These are phyloP conservation scores for Coenonympha glycerion DNA, from an alignment of 2,888 invertebrate species.

Conservation along the genomic window DNA sequence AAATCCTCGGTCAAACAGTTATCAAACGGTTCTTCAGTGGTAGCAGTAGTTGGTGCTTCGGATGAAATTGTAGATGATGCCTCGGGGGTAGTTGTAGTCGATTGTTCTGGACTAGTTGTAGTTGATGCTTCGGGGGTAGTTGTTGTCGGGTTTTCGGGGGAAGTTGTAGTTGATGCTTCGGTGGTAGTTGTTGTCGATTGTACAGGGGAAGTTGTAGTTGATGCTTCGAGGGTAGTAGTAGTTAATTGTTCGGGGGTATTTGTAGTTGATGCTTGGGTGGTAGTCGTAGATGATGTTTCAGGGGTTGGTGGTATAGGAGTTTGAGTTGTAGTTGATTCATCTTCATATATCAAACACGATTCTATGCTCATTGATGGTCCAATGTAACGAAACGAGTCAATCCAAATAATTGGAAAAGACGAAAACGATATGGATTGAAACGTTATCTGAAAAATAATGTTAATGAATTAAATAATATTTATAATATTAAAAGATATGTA, in stretches of 20 bases:
- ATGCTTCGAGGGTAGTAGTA: not conserved
- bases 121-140: not conserved
- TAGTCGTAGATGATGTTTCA: slow-evolving; percentile 1
- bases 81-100: slow-evolving; percentile 17
- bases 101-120: slow-evolving; percentile 8
- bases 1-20: slow-evolving; percentile 43
- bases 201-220: slow-evolving; percentile 10
- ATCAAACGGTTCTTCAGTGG: slow-evolving; percentile 28
- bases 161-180: slow-evolving; percentile 10
- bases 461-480: not conserved
- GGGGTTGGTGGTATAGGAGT: not conserved
- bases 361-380: not conserved
- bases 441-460: slow-evolving; percentile 15
- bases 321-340: not conserved
- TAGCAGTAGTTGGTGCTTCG: not conserved
- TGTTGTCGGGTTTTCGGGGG: not conserved
- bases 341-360: not conserved
- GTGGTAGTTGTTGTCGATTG: slow-evolving; percentile 1
- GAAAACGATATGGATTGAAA: slow-evolving; percentile 11
- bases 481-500: not conserved
- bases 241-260: slow-evolving; percentile 4
- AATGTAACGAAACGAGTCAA: not conserved
- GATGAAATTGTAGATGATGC: not conserved
- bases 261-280: slow-evolving; percentile 9
- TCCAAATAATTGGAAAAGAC: slow-evolving; percentile 12